Evolutionary conservation across 2,888 invertebrate genomes (phyloP).

Genomic region (Tromatobia lineatoria): DNA sequence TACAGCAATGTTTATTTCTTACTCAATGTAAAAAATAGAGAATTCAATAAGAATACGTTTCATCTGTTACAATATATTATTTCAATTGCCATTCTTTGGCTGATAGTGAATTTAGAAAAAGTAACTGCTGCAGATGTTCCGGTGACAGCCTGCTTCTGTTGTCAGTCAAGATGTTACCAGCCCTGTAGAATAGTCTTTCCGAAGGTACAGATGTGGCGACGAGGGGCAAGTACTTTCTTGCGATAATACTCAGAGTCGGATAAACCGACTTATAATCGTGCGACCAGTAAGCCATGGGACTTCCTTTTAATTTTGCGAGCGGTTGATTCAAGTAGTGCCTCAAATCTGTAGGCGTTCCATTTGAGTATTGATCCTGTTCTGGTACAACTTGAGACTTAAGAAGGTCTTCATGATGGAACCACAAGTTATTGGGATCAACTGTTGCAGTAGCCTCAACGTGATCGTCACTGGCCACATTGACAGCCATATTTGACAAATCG

Average conservation of each 20-base stretch:
- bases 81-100: neutral
- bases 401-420: conserved; percentile 32
- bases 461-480: too few species aligned
- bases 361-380: neutral
- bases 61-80: too few species aligned
- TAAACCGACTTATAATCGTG: conserved; percentile 9
- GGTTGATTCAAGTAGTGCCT: conserved; percentile 46
- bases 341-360: conserved; percentile 26
- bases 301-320: conserved; percentile 6
- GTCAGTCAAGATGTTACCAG: conserved; percentile 30
- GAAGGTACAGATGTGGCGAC: conserved; percentile 43
- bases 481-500: neutral
- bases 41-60: too few species aligned
- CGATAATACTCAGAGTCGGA: conserved; percentile 15
- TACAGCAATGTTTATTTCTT: too few species aligned
- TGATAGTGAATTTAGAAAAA: conserved; percentile 20
- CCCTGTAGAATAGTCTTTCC: conserved; percentile 43
- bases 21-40: too few species aligned
- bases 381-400: neutral
- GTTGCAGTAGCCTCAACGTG: too few species aligned
- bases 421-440: conserved; percentile 11
- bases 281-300: conserved; percentile 36
- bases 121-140: conserved; percentile 21
- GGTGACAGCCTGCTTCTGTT: conserved; percentile 24
- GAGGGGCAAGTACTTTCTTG: conserved; percentile 27